Evolutionary conservation across 2,888 invertebrate species (phyloP).

Genomic region (Ophonus ardosiacus): DNA sequence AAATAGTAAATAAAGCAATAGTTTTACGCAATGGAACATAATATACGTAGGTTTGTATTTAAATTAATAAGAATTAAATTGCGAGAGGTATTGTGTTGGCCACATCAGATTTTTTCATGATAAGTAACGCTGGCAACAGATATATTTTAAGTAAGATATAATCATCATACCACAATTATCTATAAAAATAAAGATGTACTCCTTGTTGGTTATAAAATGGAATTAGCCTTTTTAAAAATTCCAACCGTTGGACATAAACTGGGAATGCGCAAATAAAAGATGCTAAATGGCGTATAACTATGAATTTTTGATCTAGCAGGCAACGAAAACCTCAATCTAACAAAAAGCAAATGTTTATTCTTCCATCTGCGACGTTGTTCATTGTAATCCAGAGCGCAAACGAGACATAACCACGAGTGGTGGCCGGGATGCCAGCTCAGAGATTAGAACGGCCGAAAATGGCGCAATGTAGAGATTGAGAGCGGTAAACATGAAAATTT

Average conservation of each 20-base stretch:
- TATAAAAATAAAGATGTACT: no score
- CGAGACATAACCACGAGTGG: neutral
- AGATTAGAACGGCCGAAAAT: conserved; percentile 19
- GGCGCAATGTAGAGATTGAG: conserved; percentile 26
- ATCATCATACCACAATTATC: no score
- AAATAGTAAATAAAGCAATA: no score
- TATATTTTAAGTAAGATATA: no score
- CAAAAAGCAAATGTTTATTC: conserved; percentile 34
- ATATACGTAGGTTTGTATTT: no score
- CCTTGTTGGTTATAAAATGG: neutral
- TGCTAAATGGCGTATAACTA: conserved; percentile 12
- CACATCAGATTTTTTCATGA: no score
- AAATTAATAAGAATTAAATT: no score
- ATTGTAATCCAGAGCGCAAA: conserved; percentile 28
- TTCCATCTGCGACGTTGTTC: conserved; percentile 29
- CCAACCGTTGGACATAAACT: neutral
- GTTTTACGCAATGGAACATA: no score
- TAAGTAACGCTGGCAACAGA: no score
- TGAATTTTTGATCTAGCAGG: conserved; percentile 11
- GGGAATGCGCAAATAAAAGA: conserved; percentile 5
- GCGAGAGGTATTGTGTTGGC: no score
- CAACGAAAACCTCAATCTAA: conserved; percentile 2
- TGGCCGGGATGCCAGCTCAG: neutral
- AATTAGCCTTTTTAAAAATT: neutral
- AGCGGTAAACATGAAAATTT: conserved; percentile 27